These are phyloP conservation scores for Paelopatides confundens DNA, from an alignment of 53 echinoderm and acorn worm species.

Conservation along the genomic window DNA sequence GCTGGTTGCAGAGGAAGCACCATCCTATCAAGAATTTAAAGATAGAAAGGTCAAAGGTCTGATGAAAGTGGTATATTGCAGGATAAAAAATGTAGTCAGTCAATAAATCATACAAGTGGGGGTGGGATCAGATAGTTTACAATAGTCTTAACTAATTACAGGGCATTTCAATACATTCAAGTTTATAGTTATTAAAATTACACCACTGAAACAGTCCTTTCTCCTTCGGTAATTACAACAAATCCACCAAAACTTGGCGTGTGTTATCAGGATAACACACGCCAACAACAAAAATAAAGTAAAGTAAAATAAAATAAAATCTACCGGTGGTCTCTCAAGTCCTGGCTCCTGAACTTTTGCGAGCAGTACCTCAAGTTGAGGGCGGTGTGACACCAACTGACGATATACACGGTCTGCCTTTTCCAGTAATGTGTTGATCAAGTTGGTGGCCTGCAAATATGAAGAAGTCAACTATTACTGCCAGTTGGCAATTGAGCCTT, in stretches of 20 bases:
- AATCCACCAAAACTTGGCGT: too few relatives aligned
- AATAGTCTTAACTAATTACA: too few relatives aligned
- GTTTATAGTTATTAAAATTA: too few relatives aligned
- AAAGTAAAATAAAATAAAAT: neutral
- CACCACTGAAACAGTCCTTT: too few relatives aligned
- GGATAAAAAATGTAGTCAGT: too few relatives aligned
- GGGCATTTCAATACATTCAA: too few relatives aligned
- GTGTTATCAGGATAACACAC: too few relatives aligned
- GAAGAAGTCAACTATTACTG: neutral
- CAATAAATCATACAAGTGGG: too few relatives aligned
- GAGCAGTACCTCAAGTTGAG: constrained; percentile 87
- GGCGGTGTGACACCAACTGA: constrained; percentile 94
- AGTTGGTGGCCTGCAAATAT: constrained; percentile 71
- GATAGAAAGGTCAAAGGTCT: neutral
- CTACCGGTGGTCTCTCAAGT: constrained; percentile 86
- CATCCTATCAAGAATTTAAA: constrained; percentile 10
- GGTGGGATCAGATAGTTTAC: too few relatives aligned
- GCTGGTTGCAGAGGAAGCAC: neutral
- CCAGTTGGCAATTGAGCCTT: neutral
- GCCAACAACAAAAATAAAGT: too few relatives aligned
- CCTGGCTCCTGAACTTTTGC: constrained; percentile 95
- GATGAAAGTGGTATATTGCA: too few relatives aligned
- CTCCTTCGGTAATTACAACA: too few relatives aligned
- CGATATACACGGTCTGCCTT: constrained; percentile 98
- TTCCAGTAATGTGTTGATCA: constrained; percentile 91